Base-by-base conservation (phyloP, 1,140 invertebrate species). In the Neoseiulus cucumeris region DNA sequence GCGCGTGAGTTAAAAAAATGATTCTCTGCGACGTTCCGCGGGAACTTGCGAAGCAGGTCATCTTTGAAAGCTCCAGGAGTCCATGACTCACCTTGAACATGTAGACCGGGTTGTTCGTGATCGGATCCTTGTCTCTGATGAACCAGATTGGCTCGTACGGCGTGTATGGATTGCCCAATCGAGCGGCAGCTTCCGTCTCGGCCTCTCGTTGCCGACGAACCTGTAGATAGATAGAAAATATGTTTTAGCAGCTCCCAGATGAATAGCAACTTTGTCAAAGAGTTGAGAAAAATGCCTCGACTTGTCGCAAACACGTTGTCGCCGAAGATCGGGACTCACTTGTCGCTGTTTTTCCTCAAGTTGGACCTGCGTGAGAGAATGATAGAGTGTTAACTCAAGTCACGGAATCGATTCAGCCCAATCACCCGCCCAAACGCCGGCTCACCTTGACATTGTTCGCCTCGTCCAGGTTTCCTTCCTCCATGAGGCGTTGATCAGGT, bases 401-500 rank as follows among this genome's bases (percentile, higher is more conserved):
- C 17, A 17, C 18, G 17, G 39, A 47, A 18, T 28, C 39, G n/a
- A 14, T 14, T 47, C 17, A 14, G 17, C 14, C 14, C 14, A 17
- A 17, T 17, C 14, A 64, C 18, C 14, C 55, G 39, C 14, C n/a
- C 14, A 14, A 18, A 47, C 14, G 33, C 33, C 4, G 9, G 33
- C 33, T 39, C 33, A 39, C 33, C 77, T 99, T 98, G 72, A 89
- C 85, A 17, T 80, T 75, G 78, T 98, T 99, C 33, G 94, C 94
- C 71, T 93, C 90, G 71, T 98, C 91, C 93, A 94, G 98, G 18
- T 79, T 73, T 7, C 91, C 92, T 66, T 92, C 82, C 76, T 99
- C 96, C 94, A 99, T 98, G 45, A 96, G 81, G 51, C 92, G 82
- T 78, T 98, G 93, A 82, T 98, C 94, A 45, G 94, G 93, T 67